Percentiles rank a stretch among this genome's conserved stretches.
These are phyloP conservation scores for Callinectes sapidus DNA, from an alignment of 2,888 invertebrate genomes.

Conservation along the genomic window DNA sequence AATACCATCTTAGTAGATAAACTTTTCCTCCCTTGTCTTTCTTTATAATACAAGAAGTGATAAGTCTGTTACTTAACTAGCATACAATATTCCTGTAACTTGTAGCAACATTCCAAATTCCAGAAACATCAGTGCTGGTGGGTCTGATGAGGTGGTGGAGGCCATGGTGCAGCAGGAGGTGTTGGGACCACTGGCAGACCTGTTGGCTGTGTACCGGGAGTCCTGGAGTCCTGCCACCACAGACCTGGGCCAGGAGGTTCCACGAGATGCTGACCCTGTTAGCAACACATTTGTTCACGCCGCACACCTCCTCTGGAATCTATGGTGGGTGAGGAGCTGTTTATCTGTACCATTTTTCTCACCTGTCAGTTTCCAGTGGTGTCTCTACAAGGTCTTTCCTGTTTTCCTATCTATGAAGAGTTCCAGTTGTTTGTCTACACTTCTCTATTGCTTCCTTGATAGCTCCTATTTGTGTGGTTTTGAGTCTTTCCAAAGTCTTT, in stretches of 20 bases:
- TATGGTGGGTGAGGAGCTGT: slow-evolving; percentile 56
- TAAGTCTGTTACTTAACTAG: too few relatives aligned
- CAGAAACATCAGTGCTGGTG: slow-evolving; percentile 63
- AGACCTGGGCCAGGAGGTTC: slow-evolving; percentile 37
- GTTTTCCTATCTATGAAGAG: too few relatives aligned
- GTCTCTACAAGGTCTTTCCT: too few relatives aligned
- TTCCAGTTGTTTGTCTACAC: too few relatives aligned
- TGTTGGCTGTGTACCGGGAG: slow-evolving; percentile 50
- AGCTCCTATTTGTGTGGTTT: too few relatives aligned
- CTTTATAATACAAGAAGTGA: neutral
- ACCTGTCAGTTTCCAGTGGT: neutral
- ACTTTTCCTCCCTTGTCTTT: neutral
- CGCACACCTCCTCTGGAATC: slow-evolving; percentile 61
- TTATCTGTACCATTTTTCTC: neutral
- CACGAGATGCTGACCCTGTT: slow-evolving; percentile 52
- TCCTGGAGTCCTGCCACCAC: slow-evolving; percentile 51
- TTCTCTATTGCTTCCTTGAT: too few relatives aligned
- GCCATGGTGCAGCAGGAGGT: slow-evolving; percentile 63
- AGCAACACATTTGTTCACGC: slow-evolving; percentile 61
- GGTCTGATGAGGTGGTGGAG: slow-evolving; percentile 62
- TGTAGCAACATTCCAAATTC: neutral
- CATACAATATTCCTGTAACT: too few relatives aligned
- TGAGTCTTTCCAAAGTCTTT: too few relatives aligned
- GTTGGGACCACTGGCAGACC: slow-evolving; percentile 50
- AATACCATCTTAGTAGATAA: neutral